These are phyloP conservation scores for Bos indicus DNA, from an alignment of 2,113 vertebrate genomes.

Conservation along the genomic window DNA sequence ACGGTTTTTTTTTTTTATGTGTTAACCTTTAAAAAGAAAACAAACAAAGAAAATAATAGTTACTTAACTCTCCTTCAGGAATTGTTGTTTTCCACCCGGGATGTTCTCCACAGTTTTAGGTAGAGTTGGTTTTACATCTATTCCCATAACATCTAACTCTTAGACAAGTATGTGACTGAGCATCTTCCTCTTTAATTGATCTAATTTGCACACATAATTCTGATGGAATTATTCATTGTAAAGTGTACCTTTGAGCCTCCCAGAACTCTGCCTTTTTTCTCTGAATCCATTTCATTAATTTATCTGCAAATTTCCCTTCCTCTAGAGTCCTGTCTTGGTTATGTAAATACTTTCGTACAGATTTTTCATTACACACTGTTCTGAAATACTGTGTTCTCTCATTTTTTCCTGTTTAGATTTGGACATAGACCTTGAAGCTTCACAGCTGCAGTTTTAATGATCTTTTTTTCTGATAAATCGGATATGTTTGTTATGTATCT, in stretches of 20 bases:
- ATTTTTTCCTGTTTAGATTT: conserved; percentile 7
- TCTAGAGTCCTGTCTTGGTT: conserved; percentile 56
- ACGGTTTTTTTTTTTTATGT: background rate
- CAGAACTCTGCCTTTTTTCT: conserved; percentile 30
- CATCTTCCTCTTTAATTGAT: conserved; percentile 70
- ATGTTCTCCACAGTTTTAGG: background rate
- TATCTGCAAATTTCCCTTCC: conserved; percentile 61
- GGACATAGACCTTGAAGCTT: background rate
- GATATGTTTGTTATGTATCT: background rate
- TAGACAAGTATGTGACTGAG: conserved; percentile 62
- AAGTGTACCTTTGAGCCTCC: conserved; percentile 63
- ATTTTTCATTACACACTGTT: conserved; percentile 49
- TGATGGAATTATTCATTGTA: conserved; percentile 71
- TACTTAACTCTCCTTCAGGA: conserved; percentile 9
- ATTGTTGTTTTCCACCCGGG: conserved; percentile 35
- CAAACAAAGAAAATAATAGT: conserved; percentile 11
- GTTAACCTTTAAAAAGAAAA: background rate
- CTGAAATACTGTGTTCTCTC: background rate
- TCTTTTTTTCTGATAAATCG: background rate
- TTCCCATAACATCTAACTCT: conserved; percentile 60
- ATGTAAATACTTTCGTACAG: conserved; percentile 62
- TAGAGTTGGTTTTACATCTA: conserved; percentile 56
- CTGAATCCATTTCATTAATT: conserved; percentile 68
- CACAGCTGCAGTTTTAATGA: background rate
- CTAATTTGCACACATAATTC: conserved; percentile 71